phyloP scores from a whole-genome alignment of 2,797 vertebrate species.

The Macroramphosus scolopax region DNA sequence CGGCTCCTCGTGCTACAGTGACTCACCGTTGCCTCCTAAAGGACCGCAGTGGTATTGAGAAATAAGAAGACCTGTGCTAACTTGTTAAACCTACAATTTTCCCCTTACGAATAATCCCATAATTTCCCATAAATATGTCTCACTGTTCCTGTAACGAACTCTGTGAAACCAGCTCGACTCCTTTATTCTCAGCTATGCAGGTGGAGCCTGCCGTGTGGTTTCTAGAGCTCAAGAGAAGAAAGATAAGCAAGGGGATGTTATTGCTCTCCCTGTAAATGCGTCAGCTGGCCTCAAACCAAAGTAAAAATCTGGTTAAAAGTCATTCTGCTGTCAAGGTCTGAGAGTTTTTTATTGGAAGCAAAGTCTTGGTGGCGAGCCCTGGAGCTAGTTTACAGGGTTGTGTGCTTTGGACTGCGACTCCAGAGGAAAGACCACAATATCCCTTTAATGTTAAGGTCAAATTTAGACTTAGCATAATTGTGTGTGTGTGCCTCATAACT shows the following conservation, averaged over 20 bases:
- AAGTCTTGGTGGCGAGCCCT: conserved; percentile 25
- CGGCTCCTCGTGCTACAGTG: no score
- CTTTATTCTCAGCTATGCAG: no score
- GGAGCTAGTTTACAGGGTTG: conserved; percentile 46
- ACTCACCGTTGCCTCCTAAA: no score
- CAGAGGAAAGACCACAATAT: conserved; percentile 54
- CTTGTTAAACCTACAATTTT: no score
- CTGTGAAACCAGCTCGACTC: no score
- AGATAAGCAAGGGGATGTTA: neutral
- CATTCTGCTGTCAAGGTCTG: conserved; percentile 26
- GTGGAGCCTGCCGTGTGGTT: no score
- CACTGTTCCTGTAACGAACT: no score
- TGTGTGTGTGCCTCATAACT: conserved; percentile 5
- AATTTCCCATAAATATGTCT: no score
- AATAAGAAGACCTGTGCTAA: no score
- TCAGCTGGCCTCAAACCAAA: conserved; percentile 36
- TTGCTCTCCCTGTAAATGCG: conserved; percentile 22
- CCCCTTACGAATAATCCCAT: no score
- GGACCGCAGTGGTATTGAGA: no score
- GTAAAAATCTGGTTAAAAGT: conserved; percentile 37
- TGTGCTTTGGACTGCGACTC: conserved; percentile 38
- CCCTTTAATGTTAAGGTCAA: conserved; percentile 52
- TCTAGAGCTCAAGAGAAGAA: no score
- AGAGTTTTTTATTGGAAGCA: conserved; percentile 54
- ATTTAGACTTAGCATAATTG: conserved; percentile 17